Evolutionary conservation across 2,888 invertebrate species (phyloP).

Genomic region (Pristionchus mayeri): DNA sequence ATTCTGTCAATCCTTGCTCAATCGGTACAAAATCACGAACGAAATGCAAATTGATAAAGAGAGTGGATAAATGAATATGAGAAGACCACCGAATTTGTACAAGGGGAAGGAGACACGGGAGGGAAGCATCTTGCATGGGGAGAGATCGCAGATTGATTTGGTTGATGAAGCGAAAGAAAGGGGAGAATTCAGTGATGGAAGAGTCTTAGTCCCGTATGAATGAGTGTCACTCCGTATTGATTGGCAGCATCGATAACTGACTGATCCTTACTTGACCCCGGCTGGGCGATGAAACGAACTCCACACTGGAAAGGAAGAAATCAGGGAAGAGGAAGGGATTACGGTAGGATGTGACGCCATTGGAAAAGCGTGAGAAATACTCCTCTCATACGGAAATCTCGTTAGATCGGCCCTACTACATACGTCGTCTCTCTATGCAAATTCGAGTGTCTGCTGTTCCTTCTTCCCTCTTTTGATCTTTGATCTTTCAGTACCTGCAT

Average conservation of each 20-base stretch:
- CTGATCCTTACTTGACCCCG: constrained; percentile 82
- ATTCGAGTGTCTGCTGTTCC: background rate
- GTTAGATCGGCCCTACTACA: background rate
- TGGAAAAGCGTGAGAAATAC: background rate
- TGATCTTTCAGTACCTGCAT: constrained; percentile 63
- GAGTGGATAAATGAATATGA: background rate
- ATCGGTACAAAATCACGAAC: constrained; percentile 25
- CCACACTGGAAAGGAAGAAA: constrained; percentile 90
- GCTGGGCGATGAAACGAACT: constrained; percentile 92
- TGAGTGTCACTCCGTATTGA: constrained; percentile 88
- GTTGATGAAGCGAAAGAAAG: background rate
- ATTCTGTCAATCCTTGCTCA: constrained; percentile 6
- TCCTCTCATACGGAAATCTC: constrained; percentile 1
- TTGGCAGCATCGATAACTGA: constrained; percentile 88
- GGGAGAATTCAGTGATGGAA: constrained; percentile 83
- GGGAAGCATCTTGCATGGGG: too few species aligned
- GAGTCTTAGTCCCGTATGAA: constrained; percentile 90
- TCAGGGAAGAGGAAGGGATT: background rate
- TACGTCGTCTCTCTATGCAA: background rate
- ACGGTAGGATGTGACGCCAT: constrained; percentile 48
- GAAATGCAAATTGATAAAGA: constrained; percentile 28
- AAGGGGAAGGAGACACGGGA: too few species aligned
- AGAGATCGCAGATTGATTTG: too few species aligned
- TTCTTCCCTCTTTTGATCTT: background rate
- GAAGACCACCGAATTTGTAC: background rate